phyloP scores from a whole-genome alignment of 1,140 invertebrate species.

The Drosophila ercepeae region DNA sequence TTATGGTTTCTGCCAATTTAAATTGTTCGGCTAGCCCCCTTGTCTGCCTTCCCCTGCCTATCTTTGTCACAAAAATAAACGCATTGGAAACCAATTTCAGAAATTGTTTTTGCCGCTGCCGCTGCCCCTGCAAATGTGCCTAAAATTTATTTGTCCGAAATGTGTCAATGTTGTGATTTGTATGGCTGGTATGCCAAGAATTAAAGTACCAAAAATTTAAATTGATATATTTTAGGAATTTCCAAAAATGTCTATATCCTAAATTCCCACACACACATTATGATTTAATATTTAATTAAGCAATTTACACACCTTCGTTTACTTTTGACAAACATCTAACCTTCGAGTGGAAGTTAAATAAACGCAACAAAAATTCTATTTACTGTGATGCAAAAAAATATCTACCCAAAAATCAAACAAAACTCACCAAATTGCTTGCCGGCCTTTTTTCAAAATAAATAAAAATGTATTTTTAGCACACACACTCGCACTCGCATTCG shows the following conservation, averaged over 20 bases:
- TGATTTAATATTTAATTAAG: background rate
- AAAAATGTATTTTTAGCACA: constrained; percentile 20
- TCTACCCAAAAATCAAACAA: constrained; percentile 12
- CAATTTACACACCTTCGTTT: background rate
- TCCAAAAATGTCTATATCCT: background rate
- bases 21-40: constrained; percentile 33
- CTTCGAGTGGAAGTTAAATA: background rate
- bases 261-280: too few relatives aligned
- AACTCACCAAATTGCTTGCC: constrained; percentile 4
- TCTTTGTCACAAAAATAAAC: background rate
- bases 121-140: constrained; percentile 11
- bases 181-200: background rate
- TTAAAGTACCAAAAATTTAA: constrained; percentile 2
- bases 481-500: constrained; percentile 1
- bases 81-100: constrained; percentile 41
- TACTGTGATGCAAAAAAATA: constrained; percentile 13
- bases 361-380: background rate
- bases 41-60: background rate
- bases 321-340: constrained; percentile 2
- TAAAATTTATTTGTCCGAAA: constrained; percentile 31
- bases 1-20: constrained; percentile 56
- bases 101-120: constrained; percentile 31
- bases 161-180: constrained; percentile 39
- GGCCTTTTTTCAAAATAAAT: constrained; percentile 15
- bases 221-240: background rate